phyloP scores from a whole-genome alignment of 2,888 invertebrate genomes.

The Conops quadrifasciatus region DNA sequence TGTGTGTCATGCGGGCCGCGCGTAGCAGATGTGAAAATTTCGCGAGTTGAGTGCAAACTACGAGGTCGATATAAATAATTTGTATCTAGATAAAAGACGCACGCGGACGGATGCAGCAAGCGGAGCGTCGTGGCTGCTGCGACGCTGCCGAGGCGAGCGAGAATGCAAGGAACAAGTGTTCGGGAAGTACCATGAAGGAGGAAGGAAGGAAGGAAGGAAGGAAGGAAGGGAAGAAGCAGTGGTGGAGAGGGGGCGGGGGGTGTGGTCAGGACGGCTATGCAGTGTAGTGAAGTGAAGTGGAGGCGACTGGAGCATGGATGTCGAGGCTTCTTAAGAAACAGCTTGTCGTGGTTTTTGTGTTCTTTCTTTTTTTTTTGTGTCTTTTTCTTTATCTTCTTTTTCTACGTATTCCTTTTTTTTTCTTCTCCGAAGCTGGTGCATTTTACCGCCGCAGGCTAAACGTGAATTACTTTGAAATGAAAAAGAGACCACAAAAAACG shows the following conservation, averaged over 20 bases:
- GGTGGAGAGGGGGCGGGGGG: not conserved
- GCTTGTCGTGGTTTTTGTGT: not conserved
- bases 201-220: too few species aligned
- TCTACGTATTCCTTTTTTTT: constrained; percentile 2
- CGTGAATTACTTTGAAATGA: constrained; percentile 28
- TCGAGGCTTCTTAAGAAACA: constrained; percentile 19
- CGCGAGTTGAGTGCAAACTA: constrained; percentile 52
- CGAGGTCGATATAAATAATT: constrained; percentile 60
- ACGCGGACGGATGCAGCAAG: not conserved
- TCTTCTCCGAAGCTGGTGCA: constrained; percentile 5
- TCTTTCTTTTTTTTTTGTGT: not conserved
- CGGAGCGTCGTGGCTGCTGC: not conserved
- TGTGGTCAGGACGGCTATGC: not conserved
- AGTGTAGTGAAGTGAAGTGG: not conserved
- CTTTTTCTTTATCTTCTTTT: constrained; percentile 10
- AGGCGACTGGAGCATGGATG: not conserved
- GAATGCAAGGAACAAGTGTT: not conserved
- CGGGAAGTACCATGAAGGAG: too few species aligned
- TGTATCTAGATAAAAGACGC: constrained; percentile 49
- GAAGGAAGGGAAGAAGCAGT: too few species aligned
- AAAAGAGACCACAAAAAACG: not conserved
- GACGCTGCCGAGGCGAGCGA: not conserved
- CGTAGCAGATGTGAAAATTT: constrained; percentile 54
- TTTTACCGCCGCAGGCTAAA: constrained; percentile 28
- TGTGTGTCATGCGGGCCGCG: not conserved